Evolutionary conservation across 2,888 invertebrate species (phyloP).

Genomic region (Camptogramma bilineatum): DNA sequence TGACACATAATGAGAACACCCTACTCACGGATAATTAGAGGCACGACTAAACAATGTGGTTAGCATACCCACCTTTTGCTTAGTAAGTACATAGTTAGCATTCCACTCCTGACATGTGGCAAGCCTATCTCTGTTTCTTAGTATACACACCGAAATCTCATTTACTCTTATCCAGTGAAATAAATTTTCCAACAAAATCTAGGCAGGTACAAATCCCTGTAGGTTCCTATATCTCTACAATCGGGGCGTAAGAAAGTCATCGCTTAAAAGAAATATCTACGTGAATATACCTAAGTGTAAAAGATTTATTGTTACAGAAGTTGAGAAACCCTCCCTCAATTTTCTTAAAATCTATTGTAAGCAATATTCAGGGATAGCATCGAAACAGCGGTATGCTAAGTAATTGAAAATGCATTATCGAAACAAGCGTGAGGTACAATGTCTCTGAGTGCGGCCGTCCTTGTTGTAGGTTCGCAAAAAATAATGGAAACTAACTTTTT

Average conservation of each 20-base stretch:
- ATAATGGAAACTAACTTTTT: constrained; percentile 56
- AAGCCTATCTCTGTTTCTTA: not conserved
- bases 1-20: constrained; percentile 19
- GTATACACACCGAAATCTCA: constrained; percentile 1
- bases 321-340: constrained; percentile 18
- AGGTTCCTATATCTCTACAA: not conserved
- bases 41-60: constrained; percentile 16
- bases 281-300: constrained; percentile 1
- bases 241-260: not conserved
- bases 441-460: constrained; percentile 45
- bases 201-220: not conserved
- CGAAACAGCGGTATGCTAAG: constrained; percentile 44
- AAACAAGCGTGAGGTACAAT: constrained; percentile 53
- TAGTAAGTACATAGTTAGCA: constrained; percentile 12
- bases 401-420: constrained; percentile 66
- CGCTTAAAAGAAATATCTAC: not conserved
- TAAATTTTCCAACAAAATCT: constrained; percentile 4
- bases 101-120: constrained; percentile 6
- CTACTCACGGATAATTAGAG: constrained; percentile 17
- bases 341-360: constrained; percentile 31
- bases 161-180: constrained; percentile 2
- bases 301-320: constrained; percentile 18
- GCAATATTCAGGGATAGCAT: constrained; percentile 34
- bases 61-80: constrained; percentile 17
- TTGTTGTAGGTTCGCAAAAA: constrained; percentile 46